A percentile compares a stretch with the other conserved stretches of the same genome.
phyloP scores from a whole-genome alignment of 2,113 vertebrate genomes.

The Xiphophorus hellerii region DNA sequence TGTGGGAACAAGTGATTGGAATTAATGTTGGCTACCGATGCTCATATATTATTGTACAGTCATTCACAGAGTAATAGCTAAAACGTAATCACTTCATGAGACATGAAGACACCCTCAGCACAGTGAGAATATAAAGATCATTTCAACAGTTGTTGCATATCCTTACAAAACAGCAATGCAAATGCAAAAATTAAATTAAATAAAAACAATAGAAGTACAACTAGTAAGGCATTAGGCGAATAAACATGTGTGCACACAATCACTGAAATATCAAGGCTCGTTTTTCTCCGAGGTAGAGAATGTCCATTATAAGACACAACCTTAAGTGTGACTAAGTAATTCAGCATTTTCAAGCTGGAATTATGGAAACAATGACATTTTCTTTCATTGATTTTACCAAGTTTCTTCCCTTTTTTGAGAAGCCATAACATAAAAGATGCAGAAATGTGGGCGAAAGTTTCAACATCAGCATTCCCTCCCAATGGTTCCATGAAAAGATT shows the following conservation, averaged over 20 bases:
- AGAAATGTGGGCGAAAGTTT: constrained; percentile 44
- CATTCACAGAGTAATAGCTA: constrained; percentile 43
- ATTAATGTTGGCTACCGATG: constrained; percentile 46
- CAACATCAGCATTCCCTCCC: constrained; percentile 64
- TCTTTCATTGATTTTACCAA: constrained; percentile 25
- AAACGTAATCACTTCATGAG: constrained; percentile 16
- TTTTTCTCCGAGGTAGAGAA: constrained; percentile 80
- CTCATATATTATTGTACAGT: constrained; percentile 45
- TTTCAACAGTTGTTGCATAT: constrained; percentile 3
- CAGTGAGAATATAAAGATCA: constrained; percentile 25
- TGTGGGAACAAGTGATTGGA: constrained; percentile 36
- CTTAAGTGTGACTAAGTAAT: constrained; percentile 26
- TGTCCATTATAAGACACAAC: constrained; percentile 63
- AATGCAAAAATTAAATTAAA: constrained; percentile 31
- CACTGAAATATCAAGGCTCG: constrained; percentile 56
- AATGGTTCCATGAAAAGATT: constrained; percentile 72
- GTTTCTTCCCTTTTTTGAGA: constrained; percentile 51
- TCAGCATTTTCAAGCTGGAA: constrained; percentile 34
- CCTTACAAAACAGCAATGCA: constrained; percentile 45
- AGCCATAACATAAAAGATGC: constrained; percentile 17
- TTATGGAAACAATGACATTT: constrained; percentile 16
- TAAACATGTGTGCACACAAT: constrained; percentile 60
- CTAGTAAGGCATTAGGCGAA: constrained; percentile 79
- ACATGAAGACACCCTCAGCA: constrained; percentile 13
- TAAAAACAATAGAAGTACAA: constrained; percentile 45